phyloP scores from a whole-genome alignment of 1,140 invertebrate species.

The Drosophila albomicans region DNA sequence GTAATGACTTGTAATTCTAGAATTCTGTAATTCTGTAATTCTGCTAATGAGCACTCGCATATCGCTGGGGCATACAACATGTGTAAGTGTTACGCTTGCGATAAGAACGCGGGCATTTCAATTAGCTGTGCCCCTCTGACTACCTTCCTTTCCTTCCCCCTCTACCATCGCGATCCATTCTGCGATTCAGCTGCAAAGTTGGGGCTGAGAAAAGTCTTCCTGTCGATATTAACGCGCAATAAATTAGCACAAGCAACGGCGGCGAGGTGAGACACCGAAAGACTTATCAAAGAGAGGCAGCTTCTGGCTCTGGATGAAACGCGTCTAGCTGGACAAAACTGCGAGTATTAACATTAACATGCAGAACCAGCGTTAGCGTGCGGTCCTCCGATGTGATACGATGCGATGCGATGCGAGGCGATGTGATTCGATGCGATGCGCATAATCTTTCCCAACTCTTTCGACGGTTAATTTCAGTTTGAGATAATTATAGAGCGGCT shows the following conservation, averaged over 20 bases:
- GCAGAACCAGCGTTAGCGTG: constrained; percentile 61
- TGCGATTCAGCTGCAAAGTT: neutral
- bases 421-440: constrained; percentile 54
- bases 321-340: constrained; percentile 41
- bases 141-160: neutral
- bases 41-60: constrained; percentile 71
- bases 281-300: constrained; percentile 18
- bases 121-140: constrained; percentile 45
- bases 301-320: constrained; percentile 21
- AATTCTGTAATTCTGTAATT: constrained; percentile 54
- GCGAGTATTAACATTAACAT: constrained; percentile 49
- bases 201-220: constrained; percentile 54
- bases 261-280: constrained; percentile 54
- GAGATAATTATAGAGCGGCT: constrained; percentile 85
- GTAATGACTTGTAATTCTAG: constrained; percentile 84
- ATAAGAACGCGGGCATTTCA: constrained; percentile 73
- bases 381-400: constrained; percentile 28
- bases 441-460: constrained; percentile 81
- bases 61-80: constrained; percentile 36
- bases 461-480: constrained; percentile 84
- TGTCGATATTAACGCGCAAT: constrained; percentile 84
- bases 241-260: constrained; percentile 77
- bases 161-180: neutral
- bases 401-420: constrained; percentile 53
- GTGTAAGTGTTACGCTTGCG: constrained; percentile 71